Evolutionary conservation across 2,113 vertebrate species (phyloP).

Genomic region (Saguinus imperator): DNA sequence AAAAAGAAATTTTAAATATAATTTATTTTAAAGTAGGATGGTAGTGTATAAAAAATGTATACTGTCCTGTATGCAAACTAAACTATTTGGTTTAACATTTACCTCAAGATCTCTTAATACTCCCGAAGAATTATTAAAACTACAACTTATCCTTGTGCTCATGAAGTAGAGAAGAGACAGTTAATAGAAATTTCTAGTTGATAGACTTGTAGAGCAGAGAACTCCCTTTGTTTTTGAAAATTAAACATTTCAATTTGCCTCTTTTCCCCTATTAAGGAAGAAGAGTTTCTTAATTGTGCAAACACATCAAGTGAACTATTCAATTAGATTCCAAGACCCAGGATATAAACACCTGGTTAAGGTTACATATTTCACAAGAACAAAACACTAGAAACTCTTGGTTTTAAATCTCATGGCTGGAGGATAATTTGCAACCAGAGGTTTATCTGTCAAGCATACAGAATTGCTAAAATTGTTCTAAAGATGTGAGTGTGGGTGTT

Average conservation of each 20-base stretch:
- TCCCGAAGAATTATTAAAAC: not conserved
- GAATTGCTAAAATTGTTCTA: slow-evolving; percentile 71
- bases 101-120: not conserved
- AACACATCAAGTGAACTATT: slow-evolving; percentile 5
- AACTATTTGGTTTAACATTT: not conserved
- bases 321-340: slow-evolving; percentile 19
- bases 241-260: slow-evolving; percentile 1
- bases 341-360: slow-evolving; percentile 46
- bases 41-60: not conserved
- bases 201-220: not conserved
- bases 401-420: slow-evolving; percentile 58
- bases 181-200: slow-evolving; percentile 35
- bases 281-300: not conserved
- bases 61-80: not conserved
- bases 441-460: slow-evolving; percentile 70
- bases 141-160: not conserved
- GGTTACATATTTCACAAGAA: slow-evolving; percentile 33
- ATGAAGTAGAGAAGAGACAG: not conserved
- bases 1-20: not conserved
- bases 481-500: slow-evolving; percentile 66
- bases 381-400: slow-evolving; percentile 20
- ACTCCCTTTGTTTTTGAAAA: slow-evolving; percentile 23
- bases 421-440: slow-evolving; percentile 66
- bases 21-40: not conserved
- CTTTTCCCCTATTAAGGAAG: not conserved